Base-by-base conservation (phyloP, 2,113 vertebrate species). In the Genyomyrus donnyi region DNA sequence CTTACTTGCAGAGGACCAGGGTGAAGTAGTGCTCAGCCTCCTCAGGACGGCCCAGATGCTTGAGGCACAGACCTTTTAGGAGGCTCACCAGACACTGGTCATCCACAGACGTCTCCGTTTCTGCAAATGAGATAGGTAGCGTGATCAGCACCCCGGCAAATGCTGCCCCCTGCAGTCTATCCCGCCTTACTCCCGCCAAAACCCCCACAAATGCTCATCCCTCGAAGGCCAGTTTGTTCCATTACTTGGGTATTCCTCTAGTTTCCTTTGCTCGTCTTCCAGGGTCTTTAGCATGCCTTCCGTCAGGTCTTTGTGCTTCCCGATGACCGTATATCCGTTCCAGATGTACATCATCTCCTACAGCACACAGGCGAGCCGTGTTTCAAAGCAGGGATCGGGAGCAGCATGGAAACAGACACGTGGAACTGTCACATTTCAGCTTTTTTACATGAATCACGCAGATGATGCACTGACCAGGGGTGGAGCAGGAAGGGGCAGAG, bases 281-380 rank as follows among this genome's bases (percentile, higher is more conserved):
- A 99, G 96, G 15, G 97, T 97, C 89, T 97, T 95, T 91, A 99
- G 95, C 95, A 99, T 99, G 90, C 95, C 96, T 70, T 98, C 97
- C 2, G 98, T 99, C 94, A 99, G 94, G 91, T 97, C 96, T 89
- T 94, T 97, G 93, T 98, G 97, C 94, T 98, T 99, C 88, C 98
- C 98, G 89, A 99, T 98, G 91, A 99, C 97, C 48, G 98, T 97
- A 0, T 98, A 99, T 90, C 98, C 98, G 11, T 99, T 99, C 98
- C 98, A 99, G 94, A 99, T 97, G 95, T 99, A 99, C 98, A 99
- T 99, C 98, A 99, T 99, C 94, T 99, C 98, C 98, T 99, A 93
- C 45, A 93, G 87, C 70, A 92, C 27, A 92, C 15, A 39, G 21
- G 31, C 21, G 91, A 88, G 89, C 27, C 91, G 92, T 17, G 27